Conservation (phyloP, 2,113 vertebrate genomes). For the Heliornis fulica region DNA sequence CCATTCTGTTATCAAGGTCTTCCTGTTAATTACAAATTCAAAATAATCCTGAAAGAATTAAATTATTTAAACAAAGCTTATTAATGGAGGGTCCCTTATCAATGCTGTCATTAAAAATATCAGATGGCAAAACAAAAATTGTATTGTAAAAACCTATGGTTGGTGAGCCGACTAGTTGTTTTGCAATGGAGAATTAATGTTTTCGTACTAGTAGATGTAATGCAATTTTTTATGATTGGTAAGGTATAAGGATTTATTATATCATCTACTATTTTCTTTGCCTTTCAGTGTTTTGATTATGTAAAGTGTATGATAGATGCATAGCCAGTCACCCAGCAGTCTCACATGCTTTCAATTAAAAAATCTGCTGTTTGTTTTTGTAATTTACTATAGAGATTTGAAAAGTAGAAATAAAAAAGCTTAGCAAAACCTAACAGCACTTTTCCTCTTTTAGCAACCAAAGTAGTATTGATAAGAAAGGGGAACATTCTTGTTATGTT, state of each 20-base stretch:
- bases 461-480: background rate
- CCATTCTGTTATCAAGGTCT: background rate
- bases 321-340: background rate
- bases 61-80: background rate
- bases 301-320: background rate
- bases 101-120: background rate
- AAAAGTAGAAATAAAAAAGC: background rate
- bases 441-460: background rate
- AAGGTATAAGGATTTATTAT: background rate
- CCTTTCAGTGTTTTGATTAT: background rate
- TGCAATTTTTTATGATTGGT: background rate
- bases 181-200: background rate
- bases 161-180: background rate
- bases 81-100: background rate
- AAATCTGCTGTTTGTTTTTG: background rate
- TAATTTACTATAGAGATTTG: background rate
- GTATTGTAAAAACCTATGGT: background rate
- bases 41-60: background rate
- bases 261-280: background rate
- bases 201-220: background rate
- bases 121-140: background rate
- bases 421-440: background rate
- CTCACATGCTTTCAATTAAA: background rate
- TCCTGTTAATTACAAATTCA: background rate
- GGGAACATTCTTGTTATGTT: background rate